phyloP scores from a whole-genome alignment of 2,113 vertebrate genomes.

The Actinemys pallida region DNA sequence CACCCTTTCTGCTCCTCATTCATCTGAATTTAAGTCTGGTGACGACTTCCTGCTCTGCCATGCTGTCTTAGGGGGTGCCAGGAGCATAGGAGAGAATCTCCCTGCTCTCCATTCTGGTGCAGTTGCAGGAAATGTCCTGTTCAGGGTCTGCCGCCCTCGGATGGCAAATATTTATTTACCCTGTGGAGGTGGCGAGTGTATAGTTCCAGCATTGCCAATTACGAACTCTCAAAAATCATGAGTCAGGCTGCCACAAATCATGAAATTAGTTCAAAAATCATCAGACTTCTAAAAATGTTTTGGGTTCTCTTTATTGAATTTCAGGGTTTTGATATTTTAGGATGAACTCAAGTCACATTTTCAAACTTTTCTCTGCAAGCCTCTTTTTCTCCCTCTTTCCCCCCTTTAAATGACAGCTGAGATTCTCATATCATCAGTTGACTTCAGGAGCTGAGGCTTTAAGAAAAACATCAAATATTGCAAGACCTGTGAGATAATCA shows the following conservation, averaged over 20 bases:
- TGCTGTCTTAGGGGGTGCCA: background rate
- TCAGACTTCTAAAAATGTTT: background rate
- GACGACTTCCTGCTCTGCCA: background rate
- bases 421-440: background rate
- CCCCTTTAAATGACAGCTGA: background rate
- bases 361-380: background rate
- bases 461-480: background rate
- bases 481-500: background rate
- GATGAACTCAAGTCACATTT: background rate
- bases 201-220: conserved; percentile 43
- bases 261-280: background rate
- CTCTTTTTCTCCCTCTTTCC: background rate
- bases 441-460: background rate
- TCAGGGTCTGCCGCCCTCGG: background rate
- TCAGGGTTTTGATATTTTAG: background rate
- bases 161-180: background rate
- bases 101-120: background rate
- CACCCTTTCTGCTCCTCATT: background rate
- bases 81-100: background rate
- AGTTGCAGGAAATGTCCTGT: background rate
- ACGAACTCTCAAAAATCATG: conserved; percentile 2
- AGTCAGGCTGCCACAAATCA: background rate
- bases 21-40: background rate
- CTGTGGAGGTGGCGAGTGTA: background rate
- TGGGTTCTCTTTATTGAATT: background rate